These are phyloP conservation scores for Idaea biselata DNA, from an alignment of 2,888 invertebrate genomes.

Conservation along the genomic window DNA sequence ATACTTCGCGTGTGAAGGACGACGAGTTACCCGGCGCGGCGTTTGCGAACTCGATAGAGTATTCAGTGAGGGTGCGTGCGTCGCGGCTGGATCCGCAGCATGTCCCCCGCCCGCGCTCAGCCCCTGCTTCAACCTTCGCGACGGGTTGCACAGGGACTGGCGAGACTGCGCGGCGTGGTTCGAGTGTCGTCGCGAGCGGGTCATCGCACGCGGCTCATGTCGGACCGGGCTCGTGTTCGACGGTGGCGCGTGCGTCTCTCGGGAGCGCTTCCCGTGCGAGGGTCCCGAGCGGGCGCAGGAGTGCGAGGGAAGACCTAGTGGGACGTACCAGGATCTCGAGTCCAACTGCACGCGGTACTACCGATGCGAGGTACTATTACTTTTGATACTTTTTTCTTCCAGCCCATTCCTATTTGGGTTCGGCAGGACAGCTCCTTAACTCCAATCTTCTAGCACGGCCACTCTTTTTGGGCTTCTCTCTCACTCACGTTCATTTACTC, in stretches of 20 bases:
- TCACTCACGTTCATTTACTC: too few relatives aligned
- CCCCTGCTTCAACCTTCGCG: conserved; percentile 68
- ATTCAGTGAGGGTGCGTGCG: conserved; percentile 77
- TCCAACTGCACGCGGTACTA: conserved; percentile 77
- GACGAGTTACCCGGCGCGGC: conserved; percentile 74
- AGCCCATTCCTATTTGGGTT: too few relatives aligned
- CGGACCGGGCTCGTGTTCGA: conserved; percentile 71
- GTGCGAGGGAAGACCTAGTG: conserved; percentile 75
- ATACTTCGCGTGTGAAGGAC: conserved; percentile 80
- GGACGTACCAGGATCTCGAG: conserved; percentile 76
- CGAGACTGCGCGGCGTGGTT: conserved; percentile 73
- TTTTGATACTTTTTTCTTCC: background rate
- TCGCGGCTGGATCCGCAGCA: conserved; percentile 56
- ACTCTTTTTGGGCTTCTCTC: too few relatives aligned
- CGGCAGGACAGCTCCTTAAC: too few relatives aligned
- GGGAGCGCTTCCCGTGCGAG: conserved; percentile 60
- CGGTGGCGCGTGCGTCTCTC: conserved; percentile 57
- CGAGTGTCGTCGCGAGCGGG: conserved; percentile 71
- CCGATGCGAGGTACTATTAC: conserved; percentile 54
- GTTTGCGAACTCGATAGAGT: conserved; percentile 77
- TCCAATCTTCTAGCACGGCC: too few relatives aligned
- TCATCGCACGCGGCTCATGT: conserved; percentile 69
- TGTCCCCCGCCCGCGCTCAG: conserved; percentile 72
- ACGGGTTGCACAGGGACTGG: conserved; percentile 71
- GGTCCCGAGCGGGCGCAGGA: conserved; percentile 63